Conservation (phyloP, 2,113 vertebrate genomes). For the Pygoscelis antarcticus region DNA sequence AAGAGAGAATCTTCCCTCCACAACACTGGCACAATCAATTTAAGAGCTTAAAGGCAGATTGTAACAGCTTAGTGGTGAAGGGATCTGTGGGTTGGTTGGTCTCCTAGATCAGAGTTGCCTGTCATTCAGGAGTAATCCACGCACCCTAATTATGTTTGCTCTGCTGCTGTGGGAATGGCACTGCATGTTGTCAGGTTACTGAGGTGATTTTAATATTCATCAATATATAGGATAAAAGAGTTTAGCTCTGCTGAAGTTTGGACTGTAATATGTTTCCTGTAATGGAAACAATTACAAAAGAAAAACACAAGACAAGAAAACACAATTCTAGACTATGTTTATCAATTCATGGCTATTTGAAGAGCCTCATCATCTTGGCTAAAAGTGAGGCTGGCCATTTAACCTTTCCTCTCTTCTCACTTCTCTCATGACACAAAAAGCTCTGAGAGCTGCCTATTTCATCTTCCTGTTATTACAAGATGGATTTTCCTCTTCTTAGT, state of each 20-base stretch:
- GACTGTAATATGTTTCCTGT: background rate
- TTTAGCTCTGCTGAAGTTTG: background rate
- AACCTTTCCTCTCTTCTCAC: background rate
- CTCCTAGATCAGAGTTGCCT: background rate
- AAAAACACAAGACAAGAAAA: background rate
- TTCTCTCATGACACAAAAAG: background rate
- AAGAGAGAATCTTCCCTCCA: background rate
- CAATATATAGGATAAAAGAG: background rate
- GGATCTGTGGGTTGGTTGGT: background rate
- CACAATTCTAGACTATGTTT: background rate
- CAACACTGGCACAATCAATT: background rate
- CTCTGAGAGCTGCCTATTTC: background rate
- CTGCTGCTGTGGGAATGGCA: background rate
- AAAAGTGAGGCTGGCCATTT: background rate
- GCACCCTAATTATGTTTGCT: background rate
- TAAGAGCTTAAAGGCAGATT: background rate
- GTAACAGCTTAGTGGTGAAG: background rate
- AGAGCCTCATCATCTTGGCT: background rate
- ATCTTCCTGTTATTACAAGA: background rate
- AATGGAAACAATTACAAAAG: background rate
- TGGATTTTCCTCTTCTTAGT: background rate
- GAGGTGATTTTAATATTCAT: background rate
- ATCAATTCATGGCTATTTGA: background rate
- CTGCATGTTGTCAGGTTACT: background rate
- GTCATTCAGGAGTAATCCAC: background rate